A percentile compares a stretch with the other conserved stretches of the same genome.
These are phyloP conservation scores for Julus scandinavius DNA, from an alignment of 2,888 invertebrate species.

Conservation along the genomic window DNA sequence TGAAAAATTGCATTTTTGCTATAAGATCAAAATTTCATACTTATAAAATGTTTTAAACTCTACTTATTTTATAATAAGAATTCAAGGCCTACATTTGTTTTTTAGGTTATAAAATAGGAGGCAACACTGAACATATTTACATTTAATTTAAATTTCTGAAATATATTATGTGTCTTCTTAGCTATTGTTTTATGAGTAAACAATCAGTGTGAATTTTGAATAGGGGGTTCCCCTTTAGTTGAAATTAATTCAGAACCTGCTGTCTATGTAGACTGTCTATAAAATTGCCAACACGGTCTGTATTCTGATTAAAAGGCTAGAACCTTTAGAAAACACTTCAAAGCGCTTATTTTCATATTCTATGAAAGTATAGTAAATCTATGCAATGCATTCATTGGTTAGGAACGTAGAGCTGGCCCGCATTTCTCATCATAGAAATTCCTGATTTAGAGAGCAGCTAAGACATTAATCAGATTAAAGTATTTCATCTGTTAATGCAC, in stretches of 20 bases:
- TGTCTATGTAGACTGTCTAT: not conserved
- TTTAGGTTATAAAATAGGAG: too few relatives aligned
- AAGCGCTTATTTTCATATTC: conserved; percentile 3
- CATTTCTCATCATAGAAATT: conserved; percentile 1
- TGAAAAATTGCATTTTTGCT: too few relatives aligned
- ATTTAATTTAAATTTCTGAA: too few relatives aligned
- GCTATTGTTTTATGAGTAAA: too few relatives aligned
- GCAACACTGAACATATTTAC: too few relatives aligned
- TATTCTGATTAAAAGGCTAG: not conserved
- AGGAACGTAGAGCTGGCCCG: not conserved
- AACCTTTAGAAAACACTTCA: conserved; percentile 29
- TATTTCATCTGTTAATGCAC: not conserved
- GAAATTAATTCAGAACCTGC: not conserved
- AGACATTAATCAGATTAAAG: conserved; percentile 19
- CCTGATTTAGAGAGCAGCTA: not conserved
- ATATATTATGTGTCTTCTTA: too few relatives aligned
- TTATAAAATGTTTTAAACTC: too few relatives aligned
- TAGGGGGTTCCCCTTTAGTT: not conserved
- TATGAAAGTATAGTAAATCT: not conserved
- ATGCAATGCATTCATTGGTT: not conserved
- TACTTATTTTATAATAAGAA: too few relatives aligned
- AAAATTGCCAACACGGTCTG: not conserved
- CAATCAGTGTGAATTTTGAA: not conserved
- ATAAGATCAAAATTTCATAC: too few relatives aligned
- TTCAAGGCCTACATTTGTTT: too few relatives aligned